Percentiles rank a stretch among this genome's conserved stretches.
phyloP scores from a whole-genome alignment of 2,888 invertebrate species.

The Galerucella pusilla region DNA sequence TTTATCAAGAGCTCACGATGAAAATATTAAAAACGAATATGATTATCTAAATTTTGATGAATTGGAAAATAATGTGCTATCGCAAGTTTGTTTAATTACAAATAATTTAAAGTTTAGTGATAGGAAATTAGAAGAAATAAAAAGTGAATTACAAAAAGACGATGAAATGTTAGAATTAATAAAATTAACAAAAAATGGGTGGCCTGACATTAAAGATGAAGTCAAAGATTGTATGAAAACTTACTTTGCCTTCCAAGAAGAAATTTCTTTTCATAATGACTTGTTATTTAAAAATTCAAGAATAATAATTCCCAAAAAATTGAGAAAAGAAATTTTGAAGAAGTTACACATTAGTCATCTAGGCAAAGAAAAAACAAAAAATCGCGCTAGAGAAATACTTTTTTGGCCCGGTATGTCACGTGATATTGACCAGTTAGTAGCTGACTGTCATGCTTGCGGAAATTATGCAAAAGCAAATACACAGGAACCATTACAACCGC shows the following conservation, averaged over 20 bases:
- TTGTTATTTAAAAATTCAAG: neutral
- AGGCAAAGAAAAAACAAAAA: neutral
- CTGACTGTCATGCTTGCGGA: too few species aligned
- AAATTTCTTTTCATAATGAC: neutral
- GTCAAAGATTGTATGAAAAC: neutral
- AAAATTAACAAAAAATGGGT: slow-evolving; percentile 8
- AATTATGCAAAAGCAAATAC: too few species aligned
- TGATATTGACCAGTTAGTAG: neutral
- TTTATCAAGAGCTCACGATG: neutral
- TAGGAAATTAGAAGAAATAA: slow-evolving; percentile 2
- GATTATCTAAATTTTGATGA: slow-evolving; percentile 5
- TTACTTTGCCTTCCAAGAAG: neutral
- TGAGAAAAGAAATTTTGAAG: neutral
- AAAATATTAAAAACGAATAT: neutral
- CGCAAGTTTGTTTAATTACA: neutral
- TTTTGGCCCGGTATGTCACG: neutral
- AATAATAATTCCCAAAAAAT: slow-evolving; percentile 11
- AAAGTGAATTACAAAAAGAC: slow-evolving; percentile 6
- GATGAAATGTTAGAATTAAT: slow-evolving; percentile 12
- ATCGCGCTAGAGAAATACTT: neutral
- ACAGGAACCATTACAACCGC: neutral
- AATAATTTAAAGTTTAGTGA: neutral
- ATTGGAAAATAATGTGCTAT: neutral
- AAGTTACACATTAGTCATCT: neutral
- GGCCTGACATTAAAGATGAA: neutral